These are phyloP conservation scores for Ooceraea biroi DNA, from an alignment of 1,140 invertebrate genomes.

Conservation along the genomic window DNA sequence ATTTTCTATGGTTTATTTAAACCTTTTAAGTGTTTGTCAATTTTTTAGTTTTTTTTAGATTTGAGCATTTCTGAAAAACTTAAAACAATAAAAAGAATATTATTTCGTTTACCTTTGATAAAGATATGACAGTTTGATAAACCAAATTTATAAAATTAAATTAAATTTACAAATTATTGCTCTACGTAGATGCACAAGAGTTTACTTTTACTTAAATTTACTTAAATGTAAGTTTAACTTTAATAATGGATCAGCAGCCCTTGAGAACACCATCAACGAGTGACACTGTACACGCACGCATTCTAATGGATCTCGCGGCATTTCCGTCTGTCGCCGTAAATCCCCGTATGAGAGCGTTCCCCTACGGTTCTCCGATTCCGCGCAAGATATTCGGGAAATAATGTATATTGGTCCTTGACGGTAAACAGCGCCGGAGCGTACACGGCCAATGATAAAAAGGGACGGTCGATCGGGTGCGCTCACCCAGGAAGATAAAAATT, in stretches of 20 bases:
- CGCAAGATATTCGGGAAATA: slow-evolving; percentile 55
- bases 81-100: too few relatives aligned
- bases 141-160: neutral
- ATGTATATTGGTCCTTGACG: slow-evolving; percentile 35
- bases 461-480: neutral
- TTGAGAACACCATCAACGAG: slow-evolving; percentile 19
- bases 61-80: too few relatives aligned
- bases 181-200: neutral
- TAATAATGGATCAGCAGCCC: neutral
- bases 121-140: neutral
- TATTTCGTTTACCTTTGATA: too few relatives aligned
- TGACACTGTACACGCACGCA: slow-evolving; percentile 16
- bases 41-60: too few relatives aligned
- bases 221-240: neutral
- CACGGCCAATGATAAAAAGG: slow-evolving; percentile 43
- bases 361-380: slow-evolving; percentile 4
- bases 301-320: slow-evolving; percentile 67
- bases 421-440: slow-evolving; percentile 25
- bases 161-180: neutral
- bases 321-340: slow-evolving; percentile 43
- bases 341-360: slow-evolving; percentile 11
- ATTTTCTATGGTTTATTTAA: too few relatives aligned
- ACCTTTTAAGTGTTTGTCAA: neutral
- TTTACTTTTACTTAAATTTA: slow-evolving; percentile 37
- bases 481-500: slow-evolving; percentile 35